Base-by-base conservation (phyloP, 1,140 invertebrate species). In the Mizuhopecten yessoensis region DNA sequence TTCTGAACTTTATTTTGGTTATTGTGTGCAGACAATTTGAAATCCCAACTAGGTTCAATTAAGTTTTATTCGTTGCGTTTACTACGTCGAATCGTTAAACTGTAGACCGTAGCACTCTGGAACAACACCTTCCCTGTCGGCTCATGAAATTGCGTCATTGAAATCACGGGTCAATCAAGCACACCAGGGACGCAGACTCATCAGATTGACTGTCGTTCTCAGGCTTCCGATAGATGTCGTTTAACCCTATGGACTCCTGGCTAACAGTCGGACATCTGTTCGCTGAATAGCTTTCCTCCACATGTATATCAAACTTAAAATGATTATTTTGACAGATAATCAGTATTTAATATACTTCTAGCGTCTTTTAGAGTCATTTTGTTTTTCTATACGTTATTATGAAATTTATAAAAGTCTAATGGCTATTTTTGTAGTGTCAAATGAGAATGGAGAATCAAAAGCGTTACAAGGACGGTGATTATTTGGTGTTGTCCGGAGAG, bases 11-110 rank as follows among this genome's bases (percentile, higher is more conserved):
- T 29, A 75, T 75, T 5, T 75, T 5, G 57, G 57, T 75, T 75
- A 75, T 75, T 75, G 57, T 75, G 57, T 75, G n/a, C 57, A 75
- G n/a, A 13, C 57, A 29, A 7, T 75, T 75, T 75, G 23, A 75
- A 75, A 75, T 75, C 57, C 57, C 57, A 75, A 75, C n/a, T 75
- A 75, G 57, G n/a, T 75, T 75, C 57, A 75, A 75, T 75, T 75
- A 29, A 75, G 57, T 75, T 75, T 75, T 75, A 75, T 75, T 75
- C 57, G 57, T 75, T 75, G 23, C 57, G 23, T 75, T 75, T 75
- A 17, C n/a, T 75, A 29, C 29, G 23, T 29, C 23, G 57, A 75
- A 75, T 29, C 57, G 57, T 75, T 29, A 75, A 29, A 75, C 17
- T 75, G 23, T 75, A 75, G 57, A 75, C 57, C 23, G 57, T 75